Evolutionary conservation across 1,140 invertebrate species (phyloP).

Genomic region (Magallana angulata): DNA sequence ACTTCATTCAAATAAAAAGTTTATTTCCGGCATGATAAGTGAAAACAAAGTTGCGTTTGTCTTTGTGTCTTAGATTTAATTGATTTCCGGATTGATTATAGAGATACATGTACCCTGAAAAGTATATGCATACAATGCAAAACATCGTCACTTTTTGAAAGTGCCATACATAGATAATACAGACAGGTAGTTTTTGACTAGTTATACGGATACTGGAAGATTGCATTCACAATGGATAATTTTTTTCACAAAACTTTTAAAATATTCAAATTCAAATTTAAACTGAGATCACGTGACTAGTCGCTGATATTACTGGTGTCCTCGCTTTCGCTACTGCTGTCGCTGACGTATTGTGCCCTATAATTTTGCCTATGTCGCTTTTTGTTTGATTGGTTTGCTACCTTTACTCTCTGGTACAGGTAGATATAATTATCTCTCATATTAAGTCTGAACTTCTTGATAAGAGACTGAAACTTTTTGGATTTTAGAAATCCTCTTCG

Average conservation of each 20-base stretch:
- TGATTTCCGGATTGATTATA: not conserved
- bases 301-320: not conserved
- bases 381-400: not conserved
- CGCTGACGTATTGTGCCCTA: not conserved
- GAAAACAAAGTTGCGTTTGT: not conserved
- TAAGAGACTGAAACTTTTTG: not conserved
- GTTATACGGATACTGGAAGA: not conserved
- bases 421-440: slow-evolving; percentile 27
- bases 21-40: not conserved
- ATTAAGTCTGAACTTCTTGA: slow-evolving; percentile 3
- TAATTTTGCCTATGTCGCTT: not conserved
- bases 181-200: not conserved
- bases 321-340: slow-evolving; percentile 11
- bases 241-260: not conserved
- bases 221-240: not conserved
- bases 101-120: not conserved
- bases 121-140: not conserved
- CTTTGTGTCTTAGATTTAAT: not conserved
- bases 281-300: not conserved
- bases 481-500: slow-evolving; percentile 9
- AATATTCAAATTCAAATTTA: not conserved
- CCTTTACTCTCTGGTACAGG: not conserved
- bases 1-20: slow-evolving; percentile 35
- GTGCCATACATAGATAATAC: not conserved
- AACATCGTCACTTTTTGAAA: not conserved